phyloP scores from a whole-genome alignment of 1,140 invertebrate genomes.

The Drosophila prosaltans region DNA sequence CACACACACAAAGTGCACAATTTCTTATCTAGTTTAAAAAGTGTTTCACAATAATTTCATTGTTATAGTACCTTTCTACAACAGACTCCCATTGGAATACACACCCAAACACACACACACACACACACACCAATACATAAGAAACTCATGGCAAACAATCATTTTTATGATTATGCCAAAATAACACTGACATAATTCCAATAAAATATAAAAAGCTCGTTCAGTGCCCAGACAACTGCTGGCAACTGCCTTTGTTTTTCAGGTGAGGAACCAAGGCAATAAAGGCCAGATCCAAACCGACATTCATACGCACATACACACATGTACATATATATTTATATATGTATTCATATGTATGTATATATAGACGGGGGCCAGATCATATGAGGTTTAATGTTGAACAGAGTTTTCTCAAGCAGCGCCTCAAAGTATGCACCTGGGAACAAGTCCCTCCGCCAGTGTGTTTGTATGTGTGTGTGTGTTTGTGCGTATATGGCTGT shows the following conservation, averaged over 20 bases:
- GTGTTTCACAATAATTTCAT: neutral
- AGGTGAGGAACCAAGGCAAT: slow-evolving; percentile 27
- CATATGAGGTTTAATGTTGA: slow-evolving; percentile 34
- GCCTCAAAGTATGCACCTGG: slow-evolving; percentile 58
- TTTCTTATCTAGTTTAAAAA: neutral
- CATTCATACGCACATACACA: slow-evolving; percentile 10
- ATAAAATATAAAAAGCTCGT: slow-evolving; percentile 47
- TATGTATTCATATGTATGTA: neutral
- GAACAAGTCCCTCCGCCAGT: slow-evolving; percentile 31
- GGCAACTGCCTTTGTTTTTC: slow-evolving; percentile 35
- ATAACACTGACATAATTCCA: slow-evolving; percentile 58
- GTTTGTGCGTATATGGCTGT: neutral
- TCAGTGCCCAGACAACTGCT: slow-evolving; percentile 43
- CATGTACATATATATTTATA: neutral
- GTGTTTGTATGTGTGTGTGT: slow-evolving; percentile 20
- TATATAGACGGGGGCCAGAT: slow-evolving; percentile 2
- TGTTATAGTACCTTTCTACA: too few species aligned
- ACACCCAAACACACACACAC: neutral
- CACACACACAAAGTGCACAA: too few species aligned
- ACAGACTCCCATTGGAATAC: neutral
- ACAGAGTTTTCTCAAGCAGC: slow-evolving; percentile 28
- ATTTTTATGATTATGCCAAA: slow-evolving; percentile 59
- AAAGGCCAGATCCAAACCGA: slow-evolving; percentile 12
- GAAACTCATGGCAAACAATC: slow-evolving; percentile 29
- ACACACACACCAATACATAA: neutral